These are phyloP conservation scores for Penaeus japonicus DNA, from an alignment of 1,140 invertebrate genomes.

Conservation along the genomic window DNA sequence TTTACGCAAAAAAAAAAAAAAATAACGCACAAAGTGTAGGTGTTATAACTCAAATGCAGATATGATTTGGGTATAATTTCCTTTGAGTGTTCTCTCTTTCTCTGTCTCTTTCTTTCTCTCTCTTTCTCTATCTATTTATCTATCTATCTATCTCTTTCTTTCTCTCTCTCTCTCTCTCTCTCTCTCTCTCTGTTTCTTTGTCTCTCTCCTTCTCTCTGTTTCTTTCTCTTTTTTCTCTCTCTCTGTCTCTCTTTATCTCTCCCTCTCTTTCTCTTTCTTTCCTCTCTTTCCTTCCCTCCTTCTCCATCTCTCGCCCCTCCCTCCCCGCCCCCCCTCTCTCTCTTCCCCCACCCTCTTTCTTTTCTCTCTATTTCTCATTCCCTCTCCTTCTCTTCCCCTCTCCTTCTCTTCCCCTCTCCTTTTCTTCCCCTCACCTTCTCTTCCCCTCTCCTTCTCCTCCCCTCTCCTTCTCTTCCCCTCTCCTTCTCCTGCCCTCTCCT, in stretches of 20 bases:
- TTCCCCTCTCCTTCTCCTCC: not conserved
- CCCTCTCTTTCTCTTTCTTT: not conserved
- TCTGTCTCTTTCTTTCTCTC: not conserved
- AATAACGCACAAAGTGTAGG: not conserved
- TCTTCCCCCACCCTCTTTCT: not conserved
- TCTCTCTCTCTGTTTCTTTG: not conserved
- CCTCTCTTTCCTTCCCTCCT: not conserved
- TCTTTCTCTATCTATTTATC: too few species aligned
- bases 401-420: not conserved
- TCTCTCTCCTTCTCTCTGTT: not conserved
- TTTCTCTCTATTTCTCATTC: too few species aligned
- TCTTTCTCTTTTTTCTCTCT: not conserved
- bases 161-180: too few species aligned
- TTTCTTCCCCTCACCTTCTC: not conserved
- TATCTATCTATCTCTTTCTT: not conserved
- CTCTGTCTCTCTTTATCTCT: not conserved
- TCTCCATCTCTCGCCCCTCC: not conserved
- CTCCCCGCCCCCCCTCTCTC: not conserved
- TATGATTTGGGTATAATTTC: too few species aligned
- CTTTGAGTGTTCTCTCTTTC: not conserved
- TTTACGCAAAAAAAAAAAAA: too few species aligned
- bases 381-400: not conserved
- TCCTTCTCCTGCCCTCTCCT: not conserved
- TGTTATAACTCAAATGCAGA: too few species aligned
- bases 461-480: not conserved